Base-by-base conservation (phyloP, 2,888 invertebrate species). In the Melikaiella ostensackeni region DNA sequence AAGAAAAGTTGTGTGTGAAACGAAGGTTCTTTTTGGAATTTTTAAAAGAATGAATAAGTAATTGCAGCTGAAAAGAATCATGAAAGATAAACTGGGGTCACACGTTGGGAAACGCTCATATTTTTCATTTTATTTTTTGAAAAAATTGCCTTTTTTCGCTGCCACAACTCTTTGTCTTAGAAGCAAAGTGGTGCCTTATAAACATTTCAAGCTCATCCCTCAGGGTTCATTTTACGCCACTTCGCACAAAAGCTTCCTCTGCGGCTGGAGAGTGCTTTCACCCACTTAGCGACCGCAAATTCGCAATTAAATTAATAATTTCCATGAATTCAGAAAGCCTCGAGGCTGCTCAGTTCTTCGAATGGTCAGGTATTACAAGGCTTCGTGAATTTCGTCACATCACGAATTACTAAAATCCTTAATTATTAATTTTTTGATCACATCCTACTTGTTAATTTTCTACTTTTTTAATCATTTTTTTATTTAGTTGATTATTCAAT, bases 231-330 rank as follows among this genome's bases (percentile, higher is more conserved):
- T 66, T 30, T 66, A 27, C 19, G 27, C 30, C 46, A 21, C 27
- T 66, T 66, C 66, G 30, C 27, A 66, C 24, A 46, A 19, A 66
- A 27, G 19, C 46, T 38, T 19, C 42, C 46, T 27, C 42, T 66
- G 19, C 46, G 42, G 66, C 16, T 66, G 27, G 19, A 46, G 27
- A 42, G 21, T 27, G 42, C 66, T 19, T 42, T 42, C 66, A 46
- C 30, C 66, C 66, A 66, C 66, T 66, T 46, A 66, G 46, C 24
- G 16, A 24, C 38, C 35, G 8, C 42, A 27, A 66, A 42, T 66
- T 66, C 66, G 7, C 42, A 27, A 27, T 66, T 9, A 46, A 66
- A 66, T 66, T 27, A 66, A 66, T 46, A 66, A 66, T 66, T 66
- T 66, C 19, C 16, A 66, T 27, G 46, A 46, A 66, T 66, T 13